Evolutionary conservation across 2,113 vertebrate genomes (phyloP), one percentile per base, ranked within the genome.

Genomic region (Suncus etruscus): DNA sequence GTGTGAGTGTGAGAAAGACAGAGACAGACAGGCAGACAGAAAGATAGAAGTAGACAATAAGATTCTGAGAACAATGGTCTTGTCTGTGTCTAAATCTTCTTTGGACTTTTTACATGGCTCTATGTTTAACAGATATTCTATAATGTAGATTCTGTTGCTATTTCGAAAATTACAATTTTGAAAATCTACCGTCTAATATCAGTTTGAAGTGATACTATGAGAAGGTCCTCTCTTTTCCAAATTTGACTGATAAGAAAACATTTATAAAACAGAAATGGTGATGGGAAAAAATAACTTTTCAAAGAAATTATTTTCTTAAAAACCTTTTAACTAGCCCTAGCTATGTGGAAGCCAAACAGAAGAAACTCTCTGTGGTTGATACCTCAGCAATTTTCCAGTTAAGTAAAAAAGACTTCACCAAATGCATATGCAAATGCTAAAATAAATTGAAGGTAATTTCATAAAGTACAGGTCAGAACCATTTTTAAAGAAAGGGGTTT

Each of bases 361-460:
- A 93, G n/a, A 79, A 90, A 83, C 7, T 78, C 8, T 79, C 32
- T 50, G 45, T 77, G 81, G 58, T 83, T 85, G 72, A 76, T 84
- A 77, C 8, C 11, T 83, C 54, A 84, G 82, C n/a, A 48, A 80
- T 86, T 90, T 92, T 94, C 80, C 51, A 89, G 29, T n/a, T 70
- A 24, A 8, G 4, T 6, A 18, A 76, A 39, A 72, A 6, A 74
- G 9, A 48, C 16, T 65, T 73, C 69, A 29, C 29, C 16, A 91
- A 77, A 83, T 66, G 48, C 11, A 83, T 75, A 65, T 75, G 58
- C 47, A n/a, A 27, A 29, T 29, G 65, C 47, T 77, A 58, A 86
- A 86, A 92, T 51, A 82, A 32, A 91, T 66, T 69, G 58, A 66
- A 84, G 92, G 11, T 39, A 39, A 70, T 73, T 77, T 88, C 18